These are phyloP conservation scores for Pycnonotus jocosus DNA, from an alignment of 2,113 vertebrate genomes.

Conservation along the genomic window DNA sequence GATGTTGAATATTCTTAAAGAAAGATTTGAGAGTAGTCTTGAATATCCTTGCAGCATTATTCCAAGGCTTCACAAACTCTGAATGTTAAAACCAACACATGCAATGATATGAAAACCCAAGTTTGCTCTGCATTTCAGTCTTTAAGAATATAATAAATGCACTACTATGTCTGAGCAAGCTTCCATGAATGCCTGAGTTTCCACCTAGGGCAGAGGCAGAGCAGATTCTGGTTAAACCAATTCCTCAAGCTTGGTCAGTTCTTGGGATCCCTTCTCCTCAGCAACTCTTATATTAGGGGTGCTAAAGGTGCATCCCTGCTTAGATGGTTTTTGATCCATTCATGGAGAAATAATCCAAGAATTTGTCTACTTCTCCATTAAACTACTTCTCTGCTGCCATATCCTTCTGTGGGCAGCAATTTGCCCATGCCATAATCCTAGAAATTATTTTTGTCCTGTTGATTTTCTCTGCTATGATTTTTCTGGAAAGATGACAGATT, in stretches of 20 bases:
- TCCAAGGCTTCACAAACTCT: not conserved
- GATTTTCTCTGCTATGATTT: not conserved
- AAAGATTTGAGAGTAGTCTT: not conserved
- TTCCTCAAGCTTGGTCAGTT: not conserved
- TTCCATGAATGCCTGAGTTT: not conserved
- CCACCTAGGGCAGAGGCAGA: not conserved
- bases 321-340: not conserved
- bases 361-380: not conserved
- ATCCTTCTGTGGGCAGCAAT: not conserved
- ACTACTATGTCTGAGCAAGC: not conserved
- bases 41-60: not conserved
- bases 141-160: not conserved
- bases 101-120: not conserved
- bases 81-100: not conserved
- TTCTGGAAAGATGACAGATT: not conserved
- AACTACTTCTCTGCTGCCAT: not conserved
- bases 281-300: not conserved
- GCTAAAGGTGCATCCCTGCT: not conserved
- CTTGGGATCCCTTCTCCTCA: not conserved
- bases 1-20: not conserved
- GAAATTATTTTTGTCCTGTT: not conserved
- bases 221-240: not conserved
- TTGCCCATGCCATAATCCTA: not conserved
- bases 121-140: not conserved
- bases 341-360: not conserved